Evolutionary conservation across 1,140 invertebrate genomes (phyloP).

Genomic region (Anastrepha obliqua): DNA sequence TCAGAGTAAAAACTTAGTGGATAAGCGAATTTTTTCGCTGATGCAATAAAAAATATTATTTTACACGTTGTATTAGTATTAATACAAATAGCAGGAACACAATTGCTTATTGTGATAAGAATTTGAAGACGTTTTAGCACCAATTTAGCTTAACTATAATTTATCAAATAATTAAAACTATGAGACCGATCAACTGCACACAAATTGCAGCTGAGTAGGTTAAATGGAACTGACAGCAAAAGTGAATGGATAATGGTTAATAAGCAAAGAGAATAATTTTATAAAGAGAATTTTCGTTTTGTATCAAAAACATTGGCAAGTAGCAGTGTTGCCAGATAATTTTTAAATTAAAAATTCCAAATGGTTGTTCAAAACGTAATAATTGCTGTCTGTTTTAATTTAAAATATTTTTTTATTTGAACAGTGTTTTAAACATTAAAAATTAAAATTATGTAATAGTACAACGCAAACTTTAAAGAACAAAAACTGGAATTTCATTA

Average conservation of each 20-base stretch:
- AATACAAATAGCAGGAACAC: not conserved
- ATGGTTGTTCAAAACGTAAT: too few relatives aligned
- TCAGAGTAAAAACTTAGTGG: conserved; percentile 39
- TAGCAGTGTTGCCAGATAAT: too few relatives aligned
- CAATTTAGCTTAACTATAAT: conserved; percentile 35
- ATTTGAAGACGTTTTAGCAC: conserved; percentile 38
- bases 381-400: too few relatives aligned
- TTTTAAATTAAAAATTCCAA: too few relatives aligned
- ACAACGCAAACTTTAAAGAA: too few relatives aligned
- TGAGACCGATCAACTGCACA: conserved; percentile 35
- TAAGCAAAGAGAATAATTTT: not conserved
- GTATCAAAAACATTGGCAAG: not conserved
- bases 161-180: conserved; percentile 47
- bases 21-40: conserved; percentile 45
- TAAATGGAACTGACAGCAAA: not conserved
- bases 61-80: not conserved
- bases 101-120: conserved; percentile 29
- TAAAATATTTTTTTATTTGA: too few relatives aligned
- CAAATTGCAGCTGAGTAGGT: conserved; percentile 40
- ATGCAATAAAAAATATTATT: conserved; percentile 32
- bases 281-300: not conserved
- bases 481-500: too few relatives aligned
- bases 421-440: too few relatives aligned
- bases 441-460: too few relatives aligned
- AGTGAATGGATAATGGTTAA: not conserved